Evolutionary conservation across 2,113 vertebrate genomes (phyloP), one percentile per base, ranked within the genome.

Genomic region (Rhodinocichla rosea): DNA sequence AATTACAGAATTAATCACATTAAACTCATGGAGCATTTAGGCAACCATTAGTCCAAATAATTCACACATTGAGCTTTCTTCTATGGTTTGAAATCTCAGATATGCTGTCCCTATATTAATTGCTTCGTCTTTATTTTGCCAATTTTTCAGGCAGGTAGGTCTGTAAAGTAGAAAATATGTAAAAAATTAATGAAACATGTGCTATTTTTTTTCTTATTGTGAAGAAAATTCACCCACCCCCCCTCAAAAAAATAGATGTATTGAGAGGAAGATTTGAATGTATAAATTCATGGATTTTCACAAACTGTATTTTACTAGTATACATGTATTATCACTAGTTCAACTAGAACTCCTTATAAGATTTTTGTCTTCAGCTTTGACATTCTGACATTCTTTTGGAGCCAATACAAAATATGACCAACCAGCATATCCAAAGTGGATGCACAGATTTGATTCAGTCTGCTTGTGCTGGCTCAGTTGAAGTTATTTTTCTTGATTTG

Each of bases 201-300:
- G 19, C 7, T 39, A 0, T 57, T 69, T 33, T 23, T 37, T 59
- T 40, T 13, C 8, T 19, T 44, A 40, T 17, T 45, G 12, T 19
- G 22, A 32, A 2, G 2, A 10, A 64, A 4, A 13, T 18, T 50
- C 13, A 3, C 2, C 2, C 35, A 4, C 1, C 16, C 6, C 5
- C 6, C 5, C 6, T 14, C 7, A 11, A 45, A 21, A n/a, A 53
- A 35, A 3, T 3, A 67, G 3, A 18, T 7, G 4, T 10, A 30
- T 27, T 70, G 17, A 75, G 35, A 62, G 32, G 23, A 53, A 50
- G 9, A 56, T 60, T n/a, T 64, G 12, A 70, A 76, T 13, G 5
- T 65, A 37, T 21, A 57, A 50, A 53, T 10, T 47, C 1, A 12
- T 5, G 23, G 33, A 33, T 90, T 93, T 90, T 93, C n/a, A 76